Evolutionary conservation across 2,797 vertebrate species (phyloP), one percentile per base, ranked within the genome.

Genomic region (Philypnodon macrostomus): DNA sequence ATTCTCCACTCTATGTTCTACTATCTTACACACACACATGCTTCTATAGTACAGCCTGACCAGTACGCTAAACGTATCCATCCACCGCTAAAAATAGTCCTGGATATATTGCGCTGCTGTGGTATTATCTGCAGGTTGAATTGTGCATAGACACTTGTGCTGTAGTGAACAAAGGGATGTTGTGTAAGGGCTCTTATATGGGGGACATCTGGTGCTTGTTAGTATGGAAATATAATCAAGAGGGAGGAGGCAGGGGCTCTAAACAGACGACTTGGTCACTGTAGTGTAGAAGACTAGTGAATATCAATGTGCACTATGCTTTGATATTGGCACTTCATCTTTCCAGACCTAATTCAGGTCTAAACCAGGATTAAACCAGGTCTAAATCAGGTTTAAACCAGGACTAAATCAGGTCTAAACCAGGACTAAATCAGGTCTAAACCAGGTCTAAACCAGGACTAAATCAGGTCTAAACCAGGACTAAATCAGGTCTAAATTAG

Each of bases 281-380:
- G 39, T 38, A 13, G 50, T 48, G 8, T 29, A 15, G 53, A 61
- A 31, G 24, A 58, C 41, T 41, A 26, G 17, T 62, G 64, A 67
- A 73, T 75, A 65, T 76, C 70, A 72, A 67, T 73, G 52, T 4
- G 17, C n/a, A n/a, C n/a, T n/a, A n/a, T n/a, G 44, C 66, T 49
- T 39, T 32, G 44, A 44, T 30, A 21, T 23, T 42, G 47, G n/a
- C n/a, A n/a, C n/a, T n/a, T n/a, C n/a, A n/a, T n/a, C n/a, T n/a
- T n/a, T n/a, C n/a, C n/a, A n/a, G n/a, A n/a, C n/a, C n/a, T n/a
- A n/a, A n/a, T n/a, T n/a, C n/a, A n/a, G n/a, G n/a, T n/a, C n/a
- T n/a, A n/a, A n/a, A n/a, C n/a, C n/a, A n/a, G n/a, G n/a, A n/a
- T n/a, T n/a, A n/a, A n/a, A n/a, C n/a, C n/a, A n/a, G n/a, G n/a